A percentile compares a stretch with the other conserved stretches of the same genome.
These are phyloP conservation scores for Elegia similella DNA, from an alignment of 2,888 invertebrate genomes.

Conservation along the genomic window DNA sequence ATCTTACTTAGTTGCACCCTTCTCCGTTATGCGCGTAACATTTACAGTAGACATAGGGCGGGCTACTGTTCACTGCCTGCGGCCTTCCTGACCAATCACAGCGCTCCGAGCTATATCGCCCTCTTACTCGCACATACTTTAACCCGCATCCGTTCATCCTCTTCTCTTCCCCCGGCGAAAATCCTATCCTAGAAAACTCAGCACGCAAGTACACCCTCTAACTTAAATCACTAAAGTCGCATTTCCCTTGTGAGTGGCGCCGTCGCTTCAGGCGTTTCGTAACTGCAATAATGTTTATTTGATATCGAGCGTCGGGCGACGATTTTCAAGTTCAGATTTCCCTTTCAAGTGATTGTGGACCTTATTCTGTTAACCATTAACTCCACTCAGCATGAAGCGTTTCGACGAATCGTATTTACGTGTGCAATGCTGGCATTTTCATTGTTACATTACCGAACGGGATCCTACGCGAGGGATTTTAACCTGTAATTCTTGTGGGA, in stretches of 20 bases:
- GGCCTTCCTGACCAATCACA: conserved; percentile 83
- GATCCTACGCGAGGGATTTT: conserved; percentile 24
- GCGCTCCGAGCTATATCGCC: conserved; percentile 77
- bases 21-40: conserved; percentile 59
- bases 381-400: conserved; percentile 53
- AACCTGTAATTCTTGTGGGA: conserved; percentile 23
- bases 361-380: conserved; percentile 59
- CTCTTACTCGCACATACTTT: conserved; percentile 49
- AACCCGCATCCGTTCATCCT: conserved; percentile 57
- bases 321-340: conserved; percentile 81
- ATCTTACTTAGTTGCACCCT: conserved; percentile 41
- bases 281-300: conserved; percentile 68
- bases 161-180: conserved; percentile 76
- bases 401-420: conserved; percentile 73
- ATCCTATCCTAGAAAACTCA: conserved; percentile 60
- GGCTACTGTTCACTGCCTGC: conserved; percentile 82
- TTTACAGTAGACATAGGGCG: conserved; percentile 82
- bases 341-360: conserved; percentile 65
- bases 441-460: conserved; percentile 72
- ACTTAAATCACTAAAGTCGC: conserved; percentile 38
- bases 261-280: conserved; percentile 62
- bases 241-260: conserved; percentile 36
- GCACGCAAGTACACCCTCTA: conserved; percentile 48
- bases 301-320: conserved; percentile 81
- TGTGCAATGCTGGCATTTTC: conserved; percentile 79